Percentiles rank a stretch among this genome's conserved stretches.
These are phyloP conservation scores for Chironomus tepperi DNA, from an alignment of 1,140 invertebrate species.

Conservation along the genomic window DNA sequence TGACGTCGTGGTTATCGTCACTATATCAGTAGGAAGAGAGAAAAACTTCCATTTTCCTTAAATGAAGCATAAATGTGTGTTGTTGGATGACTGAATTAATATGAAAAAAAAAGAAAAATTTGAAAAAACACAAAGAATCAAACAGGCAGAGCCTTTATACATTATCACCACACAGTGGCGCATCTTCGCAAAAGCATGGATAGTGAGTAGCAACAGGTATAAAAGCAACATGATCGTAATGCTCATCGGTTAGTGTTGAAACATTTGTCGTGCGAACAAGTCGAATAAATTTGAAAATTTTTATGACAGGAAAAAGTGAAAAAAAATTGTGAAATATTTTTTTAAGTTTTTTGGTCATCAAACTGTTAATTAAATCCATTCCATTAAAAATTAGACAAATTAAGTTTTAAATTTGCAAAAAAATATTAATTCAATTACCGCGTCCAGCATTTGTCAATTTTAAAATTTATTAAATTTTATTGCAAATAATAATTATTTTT, in stretches of 20 bases:
- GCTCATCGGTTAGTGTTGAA: neutral
- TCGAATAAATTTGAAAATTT: neutral
- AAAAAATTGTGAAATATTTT: neutral
- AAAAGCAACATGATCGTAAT: neutral
- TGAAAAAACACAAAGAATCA: neutral
- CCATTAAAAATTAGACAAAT: neutral
- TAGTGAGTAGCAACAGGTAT: constrained; percentile 4
- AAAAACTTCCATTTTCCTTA: too few species aligned
- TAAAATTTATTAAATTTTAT: neutral
- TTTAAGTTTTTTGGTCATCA: neutral
- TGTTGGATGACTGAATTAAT: too few species aligned
- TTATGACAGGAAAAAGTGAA: neutral
- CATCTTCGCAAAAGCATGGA: neutral
- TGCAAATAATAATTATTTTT: neutral
- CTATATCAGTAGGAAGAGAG: too few species aligned
- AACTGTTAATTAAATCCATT: neutral
- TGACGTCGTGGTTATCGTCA: neutral
- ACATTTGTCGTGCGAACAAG: neutral
- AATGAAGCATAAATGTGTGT: neutral
- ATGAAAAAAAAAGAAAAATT: neutral
- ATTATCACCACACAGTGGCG: neutral
- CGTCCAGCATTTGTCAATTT: neutral
- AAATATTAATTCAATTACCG: neutral
- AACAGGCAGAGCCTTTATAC: neutral
- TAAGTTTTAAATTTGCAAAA: neutral